Evolutionary conservation across 2,888 invertebrate genomes (phyloP).

Genomic region (Erebia epiphron): DNA sequence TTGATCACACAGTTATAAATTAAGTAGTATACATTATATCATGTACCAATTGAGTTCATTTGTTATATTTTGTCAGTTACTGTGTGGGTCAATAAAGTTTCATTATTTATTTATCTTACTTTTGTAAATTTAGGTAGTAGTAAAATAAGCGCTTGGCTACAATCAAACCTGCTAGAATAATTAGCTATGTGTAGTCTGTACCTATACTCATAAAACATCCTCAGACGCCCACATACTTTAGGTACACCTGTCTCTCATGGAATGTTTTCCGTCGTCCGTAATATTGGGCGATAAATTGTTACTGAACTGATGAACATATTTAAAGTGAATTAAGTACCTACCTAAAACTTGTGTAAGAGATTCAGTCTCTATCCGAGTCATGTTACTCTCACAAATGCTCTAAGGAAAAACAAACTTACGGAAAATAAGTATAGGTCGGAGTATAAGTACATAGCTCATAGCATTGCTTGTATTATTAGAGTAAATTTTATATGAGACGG

Average conservation of each 20-base stretch:
- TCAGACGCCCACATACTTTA: background rate
- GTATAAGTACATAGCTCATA: constrained; percentile 33
- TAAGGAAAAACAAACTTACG: constrained; percentile 36
- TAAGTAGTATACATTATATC: too few species aligned
- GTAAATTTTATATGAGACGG: constrained; percentile 40
- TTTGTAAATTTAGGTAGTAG: too few species aligned
- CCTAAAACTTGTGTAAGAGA: constrained; percentile 5
- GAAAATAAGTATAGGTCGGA: constrained; percentile 38
- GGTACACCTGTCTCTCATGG: constrained; percentile 3
- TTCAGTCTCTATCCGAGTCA: constrained; percentile 23
- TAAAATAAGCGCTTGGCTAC: too few species aligned
- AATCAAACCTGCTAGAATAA: too few species aligned
- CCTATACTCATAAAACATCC: background rate
- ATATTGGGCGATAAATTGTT: background rate
- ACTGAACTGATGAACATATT: background rate
- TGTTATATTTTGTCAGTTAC: too few species aligned
- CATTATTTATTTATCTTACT: too few species aligned
- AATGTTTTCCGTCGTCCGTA: background rate
- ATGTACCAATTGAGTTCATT: too few species aligned
- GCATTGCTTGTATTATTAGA: constrained; percentile 36
- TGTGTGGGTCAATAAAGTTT: too few species aligned
- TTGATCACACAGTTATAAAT: too few species aligned
- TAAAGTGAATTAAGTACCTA: background rate
- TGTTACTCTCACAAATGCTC: constrained; percentile 33
- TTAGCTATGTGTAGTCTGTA: background rate